Conservation (phyloP, 1,140 invertebrate species). For the Tribolium madens region DNA sequence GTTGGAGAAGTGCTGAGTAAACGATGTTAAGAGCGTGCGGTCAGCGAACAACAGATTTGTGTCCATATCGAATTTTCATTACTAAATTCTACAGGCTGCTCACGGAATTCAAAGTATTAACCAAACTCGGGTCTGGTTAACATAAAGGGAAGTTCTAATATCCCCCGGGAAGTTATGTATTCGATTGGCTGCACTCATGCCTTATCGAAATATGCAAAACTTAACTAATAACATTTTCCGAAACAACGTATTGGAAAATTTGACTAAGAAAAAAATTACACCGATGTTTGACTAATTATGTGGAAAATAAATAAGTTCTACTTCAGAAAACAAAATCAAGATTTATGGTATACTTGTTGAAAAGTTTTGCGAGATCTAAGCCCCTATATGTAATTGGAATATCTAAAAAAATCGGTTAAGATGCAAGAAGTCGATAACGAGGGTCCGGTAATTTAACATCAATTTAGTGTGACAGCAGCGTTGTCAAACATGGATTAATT, state of each 20-base stretch:
- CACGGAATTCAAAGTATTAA: conserved; percentile 16
- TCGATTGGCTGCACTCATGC: neutral
- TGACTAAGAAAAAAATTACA: neutral
- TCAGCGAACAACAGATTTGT: conserved; percentile 31
- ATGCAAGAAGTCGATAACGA: neutral
- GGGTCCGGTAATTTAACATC: neutral
- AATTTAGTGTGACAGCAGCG: neutral
- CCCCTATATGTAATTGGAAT: neutral
- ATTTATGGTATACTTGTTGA: neutral
- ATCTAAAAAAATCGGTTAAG: neutral
- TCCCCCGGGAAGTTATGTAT: neutral
- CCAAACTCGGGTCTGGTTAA: conserved; percentile 2
- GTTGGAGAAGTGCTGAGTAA: conserved; percentile 31
- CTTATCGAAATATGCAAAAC: neutral
- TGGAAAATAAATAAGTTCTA: neutral
- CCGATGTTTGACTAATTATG: neutral
- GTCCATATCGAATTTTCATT: conserved; percentile 29
- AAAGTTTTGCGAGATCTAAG: neutral
- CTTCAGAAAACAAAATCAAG: neutral
- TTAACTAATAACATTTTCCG: neutral
- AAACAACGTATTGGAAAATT: neutral
- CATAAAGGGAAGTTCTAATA: neutral
- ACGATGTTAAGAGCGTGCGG: conserved; percentile 21
- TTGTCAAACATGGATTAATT: neutral
- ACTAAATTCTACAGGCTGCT: neutral